Evolutionary conservation across 2,888 invertebrate species (phyloP).

Genomic region (Molorchus minor): DNA sequence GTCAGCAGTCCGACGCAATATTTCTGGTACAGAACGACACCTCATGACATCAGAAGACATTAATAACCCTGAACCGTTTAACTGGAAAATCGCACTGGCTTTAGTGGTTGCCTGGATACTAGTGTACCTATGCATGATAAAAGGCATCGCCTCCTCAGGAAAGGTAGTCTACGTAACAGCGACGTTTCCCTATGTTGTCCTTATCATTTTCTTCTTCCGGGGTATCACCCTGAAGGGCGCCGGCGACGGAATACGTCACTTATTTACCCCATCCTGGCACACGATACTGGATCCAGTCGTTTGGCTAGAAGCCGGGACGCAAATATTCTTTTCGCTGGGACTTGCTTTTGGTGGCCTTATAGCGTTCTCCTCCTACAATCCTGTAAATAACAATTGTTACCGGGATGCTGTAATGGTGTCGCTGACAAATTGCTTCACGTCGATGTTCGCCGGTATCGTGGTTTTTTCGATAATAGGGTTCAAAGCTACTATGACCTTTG

Average conservation of each 20-base stretch:
- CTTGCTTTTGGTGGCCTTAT: slow-evolving; percentile 95
- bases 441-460: slow-evolving; percentile 96
- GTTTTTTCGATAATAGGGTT: slow-evolving; percentile 96
- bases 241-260: slow-evolving; percentile 83
- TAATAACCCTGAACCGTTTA: slow-evolving; percentile 84
- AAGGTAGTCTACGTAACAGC: slow-evolving; percentile 97
- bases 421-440: slow-evolving; percentile 91
- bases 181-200: slow-evolving; percentile 94
- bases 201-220: slow-evolving; percentile 95
- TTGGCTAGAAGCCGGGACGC: slow-evolving; percentile 97
- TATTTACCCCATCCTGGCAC: slow-evolving; percentile 94
- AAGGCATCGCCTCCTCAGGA: slow-evolving; percentile 96
- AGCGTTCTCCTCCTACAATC: slow-evolving; percentile 96
- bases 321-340: slow-evolving; percentile 96
- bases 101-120: slow-evolving; percentile 91
- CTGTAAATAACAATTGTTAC: slow-evolving; percentile 95
- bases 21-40: slow-evolving; percentile 94
- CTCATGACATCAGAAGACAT: slow-evolving; percentile 90
- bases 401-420: slow-evolving; percentile 93
- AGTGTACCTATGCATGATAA: slow-evolving; percentile 96
- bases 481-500: slow-evolving; percentile 86
- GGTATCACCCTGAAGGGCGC: slow-evolving; percentile 83
- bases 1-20: slow-evolving; percentile 90
- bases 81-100: slow-evolving; percentile 90
- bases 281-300: slow-evolving; percentile 92